Percentiles rank a stretch among this genome's conserved stretches.
Evolutionary conservation across 1,140 invertebrate species (phyloP).

Genomic region (Drosophila pachea): DNA sequence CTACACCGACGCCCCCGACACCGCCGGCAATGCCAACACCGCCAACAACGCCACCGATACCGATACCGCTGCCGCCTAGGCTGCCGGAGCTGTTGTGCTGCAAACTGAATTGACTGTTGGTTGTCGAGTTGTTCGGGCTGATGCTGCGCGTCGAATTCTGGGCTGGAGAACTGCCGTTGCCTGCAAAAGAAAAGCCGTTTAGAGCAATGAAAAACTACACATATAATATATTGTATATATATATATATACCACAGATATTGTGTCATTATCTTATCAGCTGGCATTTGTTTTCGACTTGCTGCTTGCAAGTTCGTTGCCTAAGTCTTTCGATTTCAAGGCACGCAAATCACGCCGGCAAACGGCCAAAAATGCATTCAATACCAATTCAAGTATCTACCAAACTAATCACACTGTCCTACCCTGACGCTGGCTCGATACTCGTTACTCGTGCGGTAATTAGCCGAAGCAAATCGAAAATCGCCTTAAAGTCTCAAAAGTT

Average conservation of each 20-base stretch:
- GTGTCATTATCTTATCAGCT: no score
- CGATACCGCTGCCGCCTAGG: constrained; percentile 57
- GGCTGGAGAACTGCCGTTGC: constrained; percentile 79
- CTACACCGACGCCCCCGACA: constrained; percentile 39
- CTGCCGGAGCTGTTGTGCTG: constrained; percentile 78
- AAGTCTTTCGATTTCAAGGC: constrained; percentile 58
- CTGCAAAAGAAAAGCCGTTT: constrained; percentile 46
- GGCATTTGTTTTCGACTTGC: no score
- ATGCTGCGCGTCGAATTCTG: constrained; percentile 79
- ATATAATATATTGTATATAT: background rate
- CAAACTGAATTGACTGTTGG: constrained; percentile 78
- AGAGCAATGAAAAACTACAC: background rate
- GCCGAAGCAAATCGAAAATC: constrained; percentile 37
- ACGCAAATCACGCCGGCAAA: background rate
- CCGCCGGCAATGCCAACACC: constrained; percentile 39
- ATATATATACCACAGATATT: no score
- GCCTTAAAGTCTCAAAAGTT: constrained; percentile 30
- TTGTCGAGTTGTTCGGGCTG: constrained; percentile 78
- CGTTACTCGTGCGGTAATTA: constrained; percentile 33
- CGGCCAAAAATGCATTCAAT: constrained; percentile 3
- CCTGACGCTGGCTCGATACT: constrained; percentile 15
- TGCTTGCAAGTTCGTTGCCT: constrained; percentile 53
- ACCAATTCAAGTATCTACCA: constrained; percentile 5
- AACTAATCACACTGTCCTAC: constrained; percentile 17
- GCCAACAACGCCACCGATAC: constrained; percentile 49